These are phyloP conservation scores for Schizopygopsis pylzovi DNA, from an alignment of 2,797 vertebrate species.

Conservation along the genomic window DNA sequence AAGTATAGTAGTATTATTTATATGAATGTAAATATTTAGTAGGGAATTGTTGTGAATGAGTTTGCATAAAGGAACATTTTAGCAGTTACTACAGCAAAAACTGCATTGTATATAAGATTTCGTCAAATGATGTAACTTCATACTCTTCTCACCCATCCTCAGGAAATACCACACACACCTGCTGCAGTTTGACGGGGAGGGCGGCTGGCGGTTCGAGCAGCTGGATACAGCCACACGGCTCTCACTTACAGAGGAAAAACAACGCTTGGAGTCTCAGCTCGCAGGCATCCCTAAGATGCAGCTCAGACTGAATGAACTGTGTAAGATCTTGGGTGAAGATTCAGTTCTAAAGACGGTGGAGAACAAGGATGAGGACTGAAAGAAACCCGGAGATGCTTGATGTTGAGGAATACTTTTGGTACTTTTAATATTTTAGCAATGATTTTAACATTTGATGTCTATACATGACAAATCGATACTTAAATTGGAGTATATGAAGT, in stretches of 20 bases:
- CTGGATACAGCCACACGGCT: conserved; percentile 94
- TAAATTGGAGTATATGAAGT: background rate
- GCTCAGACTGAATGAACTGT: conserved; percentile 93
- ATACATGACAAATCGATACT: background rate
- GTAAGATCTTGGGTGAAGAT: conserved; percentile 96
- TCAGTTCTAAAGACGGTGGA: conserved; percentile 91
- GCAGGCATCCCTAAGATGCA: conserved; percentile 98
- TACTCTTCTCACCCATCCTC: conserved; percentile 34
- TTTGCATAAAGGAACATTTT: background rate
- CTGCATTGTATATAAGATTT: background rate
- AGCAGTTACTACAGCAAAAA: background rate
- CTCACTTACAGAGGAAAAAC: conserved; percentile 95
- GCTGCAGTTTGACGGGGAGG: conserved; percentile 97
- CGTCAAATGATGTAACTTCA: background rate
- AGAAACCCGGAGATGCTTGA: background rate
- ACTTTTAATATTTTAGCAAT: background rate
- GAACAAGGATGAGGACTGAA: conserved; percentile 69
- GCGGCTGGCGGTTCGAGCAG: conserved; percentile 96
- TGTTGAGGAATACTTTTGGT: conserved; percentile 20
- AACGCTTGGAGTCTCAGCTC: conserved; percentile 93
- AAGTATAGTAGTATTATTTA: background rate
- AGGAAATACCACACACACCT: conserved; percentile 99
- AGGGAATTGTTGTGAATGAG: background rate
- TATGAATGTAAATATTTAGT: background rate
- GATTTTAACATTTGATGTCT: conserved; percentile 8